These are phyloP conservation scores for Dinomys branickii DNA, from an alignment of 2,113 vertebrate species.

Conservation along the genomic window DNA sequence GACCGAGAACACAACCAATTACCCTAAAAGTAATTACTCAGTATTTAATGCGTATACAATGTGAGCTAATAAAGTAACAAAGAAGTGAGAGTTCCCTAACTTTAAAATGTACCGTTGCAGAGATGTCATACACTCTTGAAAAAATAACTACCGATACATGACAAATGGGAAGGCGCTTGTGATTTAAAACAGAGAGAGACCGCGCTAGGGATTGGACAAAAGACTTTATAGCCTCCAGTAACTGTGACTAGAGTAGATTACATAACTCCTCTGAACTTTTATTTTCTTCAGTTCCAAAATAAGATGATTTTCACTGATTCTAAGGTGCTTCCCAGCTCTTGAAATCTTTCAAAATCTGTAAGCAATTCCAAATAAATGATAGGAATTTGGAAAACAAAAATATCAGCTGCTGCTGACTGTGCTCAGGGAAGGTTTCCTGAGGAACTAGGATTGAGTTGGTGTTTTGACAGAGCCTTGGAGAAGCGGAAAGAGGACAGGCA, in stretches of 20 bases:
- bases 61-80: not conserved
- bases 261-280: not conserved
- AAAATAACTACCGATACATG: not conserved
- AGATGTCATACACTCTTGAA: not conserved
- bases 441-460: not conserved
- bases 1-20: conserved; percentile 2
- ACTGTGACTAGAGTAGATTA: not conserved
- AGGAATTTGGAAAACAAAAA: not conserved
- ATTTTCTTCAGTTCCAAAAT: conserved; percentile 24
- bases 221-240: not conserved
- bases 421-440: not conserved
- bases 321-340: not conserved
- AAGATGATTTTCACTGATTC: not conserved
- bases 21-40: not conserved
- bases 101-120: not conserved
- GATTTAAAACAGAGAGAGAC: not conserved
- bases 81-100: not conserved
- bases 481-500: not conserved
- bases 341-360: not conserved
- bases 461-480: not conserved
- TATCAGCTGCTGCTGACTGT: not conserved
- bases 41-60: not conserved
- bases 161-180: not conserved
- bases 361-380: conserved; percentile 27
- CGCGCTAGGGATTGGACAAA: not conserved